Base-by-base conservation (phyloP, 2,113 vertebrate genomes). In the Cathartes aura region DNA sequence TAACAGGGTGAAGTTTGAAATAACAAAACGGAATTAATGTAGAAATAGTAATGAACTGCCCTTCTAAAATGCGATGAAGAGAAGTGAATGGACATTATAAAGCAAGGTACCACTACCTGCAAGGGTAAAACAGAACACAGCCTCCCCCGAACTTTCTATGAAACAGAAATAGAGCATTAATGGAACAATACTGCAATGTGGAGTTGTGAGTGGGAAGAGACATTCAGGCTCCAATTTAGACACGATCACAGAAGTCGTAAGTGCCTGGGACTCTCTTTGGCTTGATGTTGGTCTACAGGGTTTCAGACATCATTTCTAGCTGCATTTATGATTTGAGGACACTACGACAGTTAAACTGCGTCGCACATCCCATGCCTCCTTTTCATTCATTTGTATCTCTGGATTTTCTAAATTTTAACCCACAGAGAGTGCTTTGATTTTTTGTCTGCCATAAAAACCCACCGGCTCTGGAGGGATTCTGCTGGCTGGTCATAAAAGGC, bases 401-500 rank as follows among this genome's bases (percentile, higher is more conserved):
- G 20, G 50, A 40, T 85, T 85, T 55, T 42, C 87, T 85, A 59
- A 45, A 90, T 85, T 93, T 94, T 79, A 87, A 72, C 85, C 78
- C 60, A 40, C 66, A 32, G 78, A 90, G 73, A 90, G 42, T 1
- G 38, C 74, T 90, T 93, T 93, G 90, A 78, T 93, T 90, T 93
- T 34, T 68, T 73, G 22, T 47, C 73, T 94, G 78, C 85, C 52
- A 12, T 60, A 76, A 93, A 94, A 84, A 1, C 68, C 56, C 90
- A 50, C 55, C 0, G 0, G 52, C 82, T 87, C 73, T 67, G 52
- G 64, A 63, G 90, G 68, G 84, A 71, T 79, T 78, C 73, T 82
- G 76, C 90, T 81, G 94, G 68, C 87, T 95, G n/a, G 3, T 27
- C 76, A 84, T 38, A 27, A 96, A 96, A 95, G 64, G 64, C 7